A percentile compares a stretch with the other conserved stretches of the same genome.
Evolutionary conservation across 1,140 invertebrate genomes (phyloP).

Genomic region (Zaprionus capensis): DNA sequence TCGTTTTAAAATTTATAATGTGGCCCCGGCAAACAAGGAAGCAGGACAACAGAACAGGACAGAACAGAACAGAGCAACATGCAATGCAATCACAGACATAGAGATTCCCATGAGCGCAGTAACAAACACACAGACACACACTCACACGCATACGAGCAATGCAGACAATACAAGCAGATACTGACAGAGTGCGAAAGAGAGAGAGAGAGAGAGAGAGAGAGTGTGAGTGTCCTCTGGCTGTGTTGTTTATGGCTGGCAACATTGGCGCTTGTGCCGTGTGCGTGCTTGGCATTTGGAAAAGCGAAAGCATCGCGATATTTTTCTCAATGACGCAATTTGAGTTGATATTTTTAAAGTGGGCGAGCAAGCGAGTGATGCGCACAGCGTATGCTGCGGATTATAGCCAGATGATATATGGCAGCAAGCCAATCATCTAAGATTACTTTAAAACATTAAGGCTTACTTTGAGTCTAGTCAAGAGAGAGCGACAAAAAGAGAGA

Average conservation of each 20-base stretch:
- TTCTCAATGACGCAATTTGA: constrained; percentile 71
- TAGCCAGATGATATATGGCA: constrained; percentile 29
- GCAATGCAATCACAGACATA: constrained; percentile 80
- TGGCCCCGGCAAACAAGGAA: constrained; percentile 48
- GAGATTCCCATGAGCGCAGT: constrained; percentile 68
- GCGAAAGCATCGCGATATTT: constrained; percentile 63
- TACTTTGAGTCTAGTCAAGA: background rate
- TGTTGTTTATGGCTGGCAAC: constrained; percentile 74
- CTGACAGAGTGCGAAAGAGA: constrained; percentile 16
- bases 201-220: background rate
- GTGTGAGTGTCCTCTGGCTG: constrained; percentile 56
- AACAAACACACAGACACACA: constrained; percentile 6
- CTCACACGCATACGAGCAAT: constrained; percentile 1
- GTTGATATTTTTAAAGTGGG: constrained; percentile 79
- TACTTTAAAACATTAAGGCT: constrained; percentile 8
- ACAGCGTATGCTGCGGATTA: constrained; percentile 31
- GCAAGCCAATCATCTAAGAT: constrained; percentile 29
- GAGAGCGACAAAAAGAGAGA: background rate
- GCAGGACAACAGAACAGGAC: constrained; percentile 44
- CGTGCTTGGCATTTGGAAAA: constrained; percentile 72
- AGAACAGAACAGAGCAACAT: constrained; percentile 56
- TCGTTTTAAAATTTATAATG: constrained; percentile 83
- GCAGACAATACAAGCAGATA: constrained; percentile 51
- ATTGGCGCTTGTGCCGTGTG: constrained; percentile 60
- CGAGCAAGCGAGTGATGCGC: constrained; percentile 8